Conservation (phyloP, 2,888 invertebrate genomes). For the Caenorhabditis sulstoni region DNA sequence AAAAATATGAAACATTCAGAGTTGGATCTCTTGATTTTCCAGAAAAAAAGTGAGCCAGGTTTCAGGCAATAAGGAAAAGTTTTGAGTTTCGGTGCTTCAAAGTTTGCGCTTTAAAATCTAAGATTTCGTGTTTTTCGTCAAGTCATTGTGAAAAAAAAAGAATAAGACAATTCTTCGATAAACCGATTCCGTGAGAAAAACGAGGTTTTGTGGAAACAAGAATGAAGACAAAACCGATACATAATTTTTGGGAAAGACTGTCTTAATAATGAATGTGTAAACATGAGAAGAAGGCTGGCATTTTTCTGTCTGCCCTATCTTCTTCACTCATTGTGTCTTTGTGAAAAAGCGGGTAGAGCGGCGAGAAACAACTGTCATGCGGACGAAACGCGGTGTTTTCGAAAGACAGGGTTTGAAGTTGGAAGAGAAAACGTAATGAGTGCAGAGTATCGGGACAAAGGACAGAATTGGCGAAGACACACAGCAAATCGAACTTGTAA, state of each 20-base stretch:
- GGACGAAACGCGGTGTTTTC: slow-evolving; percentile 37
- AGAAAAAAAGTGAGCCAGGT: too few species aligned
- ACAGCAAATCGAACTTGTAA: background rate
- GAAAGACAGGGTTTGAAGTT: slow-evolving; percentile 46
- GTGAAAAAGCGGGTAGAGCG: slow-evolving; percentile 46
- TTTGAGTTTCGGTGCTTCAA: too few species aligned
- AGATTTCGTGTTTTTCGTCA: too few species aligned
- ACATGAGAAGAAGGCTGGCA: slow-evolving; percentile 16
- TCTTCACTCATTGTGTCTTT: slow-evolving; percentile 33
- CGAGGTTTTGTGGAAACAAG: background rate
- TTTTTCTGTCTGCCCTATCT: slow-evolving; percentile 29
- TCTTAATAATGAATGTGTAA: slow-evolving; percentile 12
- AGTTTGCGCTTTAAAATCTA: too few species aligned
- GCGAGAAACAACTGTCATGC: slow-evolving; percentile 47
- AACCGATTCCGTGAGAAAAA: too few species aligned
- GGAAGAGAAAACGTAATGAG: background rate
- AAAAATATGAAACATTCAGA: too few species aligned
- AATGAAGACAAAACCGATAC: background rate
- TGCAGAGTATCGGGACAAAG: slow-evolving; percentile 13
- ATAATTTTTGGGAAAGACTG: background rate
- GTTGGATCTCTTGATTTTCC: too few species aligned
- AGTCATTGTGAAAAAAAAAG: too few species aligned
- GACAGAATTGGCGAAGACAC: background rate
- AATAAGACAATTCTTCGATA: too few species aligned
- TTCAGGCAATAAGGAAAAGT: too few species aligned